Percentiles rank a stretch among this genome's conserved stretches.
phyloP scores from a whole-genome alignment of 2,797 vertebrate species.

The Passerculus sandwichensis region DNA sequence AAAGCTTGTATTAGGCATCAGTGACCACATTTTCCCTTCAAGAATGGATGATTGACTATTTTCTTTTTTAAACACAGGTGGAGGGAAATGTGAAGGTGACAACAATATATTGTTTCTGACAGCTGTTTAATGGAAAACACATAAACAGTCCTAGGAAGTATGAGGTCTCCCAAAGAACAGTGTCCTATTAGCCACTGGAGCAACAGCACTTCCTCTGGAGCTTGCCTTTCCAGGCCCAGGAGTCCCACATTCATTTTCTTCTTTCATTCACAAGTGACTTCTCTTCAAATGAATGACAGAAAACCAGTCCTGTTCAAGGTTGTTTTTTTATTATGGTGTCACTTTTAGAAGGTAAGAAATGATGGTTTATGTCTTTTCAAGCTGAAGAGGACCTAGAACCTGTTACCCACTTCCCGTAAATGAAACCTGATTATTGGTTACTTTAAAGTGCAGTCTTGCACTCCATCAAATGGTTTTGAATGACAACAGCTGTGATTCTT shows the following conservation, averaged over 20 bases:
- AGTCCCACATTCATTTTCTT: neutral
- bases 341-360: neutral
- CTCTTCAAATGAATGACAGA: neutral
- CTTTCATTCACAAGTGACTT: neutral
- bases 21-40: neutral
- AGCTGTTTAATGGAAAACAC: conserved; percentile 6
- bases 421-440: neutral
- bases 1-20: neutral
- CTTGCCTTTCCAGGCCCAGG: neutral
- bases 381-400: conserved; percentile 12
- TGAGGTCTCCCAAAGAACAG: neutral
- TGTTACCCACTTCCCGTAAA: neutral
- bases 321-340: neutral
- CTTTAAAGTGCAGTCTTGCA: neutral
- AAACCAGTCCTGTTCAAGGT: neutral
- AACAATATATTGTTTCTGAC: conserved; percentile 7
- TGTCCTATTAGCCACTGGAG: neutral
- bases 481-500: neutral
- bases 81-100: neutral
- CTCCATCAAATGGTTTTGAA: neutral
- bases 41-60: neutral
- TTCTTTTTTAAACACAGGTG: neutral
- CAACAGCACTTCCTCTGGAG: neutral
- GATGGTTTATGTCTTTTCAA: neutral
- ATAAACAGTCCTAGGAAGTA: neutral